These are phyloP conservation scores for Osmoderma eremita DNA, from an alignment of 2,888 invertebrate species.

Conservation along the genomic window DNA sequence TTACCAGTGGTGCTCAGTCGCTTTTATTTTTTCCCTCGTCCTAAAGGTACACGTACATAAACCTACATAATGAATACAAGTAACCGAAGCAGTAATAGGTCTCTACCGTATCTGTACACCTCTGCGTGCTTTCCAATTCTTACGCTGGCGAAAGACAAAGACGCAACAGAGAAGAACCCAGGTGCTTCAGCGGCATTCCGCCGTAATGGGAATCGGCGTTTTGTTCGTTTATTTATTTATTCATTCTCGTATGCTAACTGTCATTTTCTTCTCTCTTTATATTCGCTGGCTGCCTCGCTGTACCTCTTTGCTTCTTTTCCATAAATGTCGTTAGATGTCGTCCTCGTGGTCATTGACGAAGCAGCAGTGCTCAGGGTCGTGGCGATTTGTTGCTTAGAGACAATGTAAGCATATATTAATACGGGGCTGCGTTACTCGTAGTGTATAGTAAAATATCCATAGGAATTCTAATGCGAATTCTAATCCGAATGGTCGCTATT, in stretches of 20 bases:
- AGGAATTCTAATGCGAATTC: too few relatives aligned
- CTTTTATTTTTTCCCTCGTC: conserved; percentile 7
- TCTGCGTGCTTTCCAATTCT: conserved; percentile 5
- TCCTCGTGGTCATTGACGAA: too few relatives aligned
- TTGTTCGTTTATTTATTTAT: conserved; percentile 37
- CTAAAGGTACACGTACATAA: too few relatives aligned
- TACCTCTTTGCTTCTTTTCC: conserved; percentile 10
- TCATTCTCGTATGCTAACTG: conserved; percentile 35
- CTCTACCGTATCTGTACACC: conserved; percentile 2
- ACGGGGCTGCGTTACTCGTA: not conserved
- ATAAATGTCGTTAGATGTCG: conserved; percentile 19
- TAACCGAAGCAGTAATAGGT: conserved; percentile 21
- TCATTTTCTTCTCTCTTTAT: conserved; percentile 36
- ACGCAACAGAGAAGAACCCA: conserved; percentile 12
- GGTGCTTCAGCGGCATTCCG: conserved; percentile 33
- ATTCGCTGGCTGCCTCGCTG: not conserved
- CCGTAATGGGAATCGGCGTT: conserved; percentile 35
- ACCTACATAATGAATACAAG: conserved; percentile 29
- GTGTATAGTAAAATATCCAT: not conserved
- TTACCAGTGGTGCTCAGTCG: not conserved
- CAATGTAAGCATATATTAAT: not conserved
- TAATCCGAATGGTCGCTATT: too few relatives aligned
- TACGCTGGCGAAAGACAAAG: conserved; percentile 22
- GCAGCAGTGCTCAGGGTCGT: not conserved
- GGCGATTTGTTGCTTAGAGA: conserved; percentile 13